Evolutionary conservation across 2,888 invertebrate genomes (phyloP).

Genomic region (Ormia ochracea): DNA sequence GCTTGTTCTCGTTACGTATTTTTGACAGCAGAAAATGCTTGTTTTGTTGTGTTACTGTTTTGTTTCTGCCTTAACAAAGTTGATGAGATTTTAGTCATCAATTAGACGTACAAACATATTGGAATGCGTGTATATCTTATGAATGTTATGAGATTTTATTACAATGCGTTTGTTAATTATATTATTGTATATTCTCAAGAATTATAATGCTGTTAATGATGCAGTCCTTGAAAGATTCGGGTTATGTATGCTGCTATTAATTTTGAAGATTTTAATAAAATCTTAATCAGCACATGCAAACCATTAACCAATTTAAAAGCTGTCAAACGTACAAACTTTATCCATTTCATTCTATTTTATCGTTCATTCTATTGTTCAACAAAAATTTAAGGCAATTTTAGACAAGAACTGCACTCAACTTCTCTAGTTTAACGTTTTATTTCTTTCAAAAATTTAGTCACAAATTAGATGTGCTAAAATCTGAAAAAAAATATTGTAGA

Average conservation of each 20-base stretch:
- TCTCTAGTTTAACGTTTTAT: too few relatives aligned
- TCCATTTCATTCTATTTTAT: too few relatives aligned
- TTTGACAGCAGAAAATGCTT: not conserved
- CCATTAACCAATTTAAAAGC: too few relatives aligned
- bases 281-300: too few relatives aligned
- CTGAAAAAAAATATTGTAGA: too few relatives aligned
- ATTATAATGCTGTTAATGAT: not conserved
- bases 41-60: not conserved
- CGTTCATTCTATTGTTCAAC: too few relatives aligned
- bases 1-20: conserved; percentile 22
- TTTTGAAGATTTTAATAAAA: not conserved
- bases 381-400: too few relatives aligned
- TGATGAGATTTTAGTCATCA: not conserved
- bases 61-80: not conserved
- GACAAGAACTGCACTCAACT: too few relatives aligned
- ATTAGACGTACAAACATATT: not conserved
- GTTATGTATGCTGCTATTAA: not conserved
- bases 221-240: not conserved
- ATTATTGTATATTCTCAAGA: not conserved
- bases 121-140: not conserved
- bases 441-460: too few relatives aligned
- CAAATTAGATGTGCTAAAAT: too few relatives aligned
- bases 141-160: not conserved
- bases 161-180: not conserved
- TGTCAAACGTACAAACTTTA: too few relatives aligned